Percentiles rank a stretch among this genome's conserved stretches.
Evolutionary conservation across 2,797 vertebrate genomes (phyloP).

Genomic region (Neosalanx taihuensis): DNA sequence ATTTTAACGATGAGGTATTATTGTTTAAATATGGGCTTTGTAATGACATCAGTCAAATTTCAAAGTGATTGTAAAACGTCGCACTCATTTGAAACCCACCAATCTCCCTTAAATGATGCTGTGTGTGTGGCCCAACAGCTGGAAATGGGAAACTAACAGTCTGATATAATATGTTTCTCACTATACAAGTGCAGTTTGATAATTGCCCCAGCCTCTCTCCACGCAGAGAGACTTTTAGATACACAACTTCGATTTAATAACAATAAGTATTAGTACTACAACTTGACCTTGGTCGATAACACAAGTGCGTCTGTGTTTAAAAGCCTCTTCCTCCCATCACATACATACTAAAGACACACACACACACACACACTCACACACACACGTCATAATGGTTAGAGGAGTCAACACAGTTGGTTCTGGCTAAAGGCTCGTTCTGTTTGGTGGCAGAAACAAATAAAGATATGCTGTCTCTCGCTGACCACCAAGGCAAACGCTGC

Average conservation of each 20-base stretch:
- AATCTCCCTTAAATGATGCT: conserved; percentile 48
- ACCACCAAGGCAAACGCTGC: conserved; percentile 40
- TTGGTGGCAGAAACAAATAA: conserved; percentile 63
- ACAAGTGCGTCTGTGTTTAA: conserved; percentile 53
- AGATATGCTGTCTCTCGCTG: conserved; percentile 55
- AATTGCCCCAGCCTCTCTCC: conserved; percentile 13
- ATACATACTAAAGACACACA: conserved; percentile 36
- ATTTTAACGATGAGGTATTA: conserved; percentile 45
- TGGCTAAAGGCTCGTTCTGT: conserved; percentile 67
- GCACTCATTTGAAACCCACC: conserved; percentile 42
- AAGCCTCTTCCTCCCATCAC: conserved; percentile 43
- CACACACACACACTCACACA: conserved; percentile 9
- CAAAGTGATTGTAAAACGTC: conserved; percentile 38
- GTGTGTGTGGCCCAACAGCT: conserved; percentile 50
- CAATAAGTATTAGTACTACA: conserved; percentile 35
- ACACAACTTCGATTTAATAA: conserved; percentile 19
- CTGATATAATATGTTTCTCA: conserved; percentile 27
- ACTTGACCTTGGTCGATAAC: conserved; percentile 24
- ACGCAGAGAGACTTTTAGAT: background rate
- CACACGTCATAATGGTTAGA: conserved; percentile 18
- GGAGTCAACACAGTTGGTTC: conserved; percentile 39
- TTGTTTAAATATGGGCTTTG: conserved; percentile 49
- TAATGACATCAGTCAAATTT: conserved; percentile 48
- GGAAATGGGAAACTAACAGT: conserved; percentile 25
- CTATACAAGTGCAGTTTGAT: conserved; percentile 26